A percentile compares a stretch with the other conserved stretches of the same genome.
phyloP scores from a whole-genome alignment of 1,140 invertebrate species.

The Manduca sexta region DNA sequence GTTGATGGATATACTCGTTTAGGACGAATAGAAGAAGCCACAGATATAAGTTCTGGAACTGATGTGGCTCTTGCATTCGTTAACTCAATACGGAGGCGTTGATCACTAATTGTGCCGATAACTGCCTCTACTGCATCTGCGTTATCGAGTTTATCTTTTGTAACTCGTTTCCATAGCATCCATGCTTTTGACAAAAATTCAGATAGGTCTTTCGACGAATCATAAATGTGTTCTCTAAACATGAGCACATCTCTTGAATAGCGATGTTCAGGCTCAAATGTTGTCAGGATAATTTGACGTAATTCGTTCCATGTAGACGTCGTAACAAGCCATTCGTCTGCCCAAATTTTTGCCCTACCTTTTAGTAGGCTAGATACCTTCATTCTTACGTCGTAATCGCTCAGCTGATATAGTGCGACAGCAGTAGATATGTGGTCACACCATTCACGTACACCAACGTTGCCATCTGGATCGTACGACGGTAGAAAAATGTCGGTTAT shows the following conservation, averaged over 20 bases:
- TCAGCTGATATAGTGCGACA: too few relatives aligned
- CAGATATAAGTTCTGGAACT: slow-evolving; percentile 27
- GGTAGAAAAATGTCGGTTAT: too few relatives aligned
- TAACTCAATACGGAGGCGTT: slow-evolving; percentile 23
- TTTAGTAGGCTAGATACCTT: not conserved
- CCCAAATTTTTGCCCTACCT: not conserved
- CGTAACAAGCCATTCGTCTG: not conserved
- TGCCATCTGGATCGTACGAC: too few relatives aligned
- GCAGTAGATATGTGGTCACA: too few relatives aligned
- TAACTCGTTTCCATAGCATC: slow-evolving; percentile 19
- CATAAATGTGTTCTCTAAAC: slow-evolving; percentile 29
- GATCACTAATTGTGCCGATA: slow-evolving; percentile 16
- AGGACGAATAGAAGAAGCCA: slow-evolving; percentile 20
- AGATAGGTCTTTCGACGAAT: slow-evolving; percentile 11
- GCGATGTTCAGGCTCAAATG: not conserved
- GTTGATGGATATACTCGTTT: slow-evolving; percentile 8
- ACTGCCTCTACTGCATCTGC: slow-evolving; percentile 22
- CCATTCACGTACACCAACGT: too few relatives aligned
- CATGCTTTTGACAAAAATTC: slow-evolving; percentile 19
- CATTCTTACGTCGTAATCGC: not conserved
- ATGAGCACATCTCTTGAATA: not conserved
- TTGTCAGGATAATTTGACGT: not conserved
- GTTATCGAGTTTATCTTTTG: slow-evolving; percentile 17
- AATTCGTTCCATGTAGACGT: not conserved
- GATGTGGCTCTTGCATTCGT: slow-evolving; percentile 19